These are phyloP conservation scores for Rynchops niger DNA, from an alignment of 2,113 vertebrate species.

Conservation along the genomic window DNA sequence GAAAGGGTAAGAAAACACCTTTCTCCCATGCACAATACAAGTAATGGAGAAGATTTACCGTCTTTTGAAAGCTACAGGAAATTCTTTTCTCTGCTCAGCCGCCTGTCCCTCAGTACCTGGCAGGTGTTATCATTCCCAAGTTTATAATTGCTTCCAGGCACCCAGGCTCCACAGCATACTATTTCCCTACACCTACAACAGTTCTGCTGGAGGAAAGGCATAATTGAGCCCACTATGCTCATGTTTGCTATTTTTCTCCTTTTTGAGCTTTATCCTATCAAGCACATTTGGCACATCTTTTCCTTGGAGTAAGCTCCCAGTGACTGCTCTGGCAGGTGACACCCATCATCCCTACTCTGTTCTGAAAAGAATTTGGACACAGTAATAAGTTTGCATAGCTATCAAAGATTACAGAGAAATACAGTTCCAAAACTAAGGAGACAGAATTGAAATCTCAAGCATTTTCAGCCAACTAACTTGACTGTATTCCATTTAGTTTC, in stretches of 20 bases:
- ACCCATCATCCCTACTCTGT: neutral
- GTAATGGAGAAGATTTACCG: neutral
- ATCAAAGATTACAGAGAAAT: neutral
- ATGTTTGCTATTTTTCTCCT: neutral
- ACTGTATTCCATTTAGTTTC: neutral
- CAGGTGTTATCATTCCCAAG: neutral
- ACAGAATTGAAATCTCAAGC: neutral
- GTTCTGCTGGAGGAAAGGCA: neutral
- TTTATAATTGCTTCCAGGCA: neutral
- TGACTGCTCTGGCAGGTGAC: neutral
- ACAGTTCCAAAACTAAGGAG: neutral
- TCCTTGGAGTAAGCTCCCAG: neutral
- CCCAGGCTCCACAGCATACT: neutral
- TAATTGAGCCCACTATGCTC: neutral
- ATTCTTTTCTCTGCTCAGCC: neutral
- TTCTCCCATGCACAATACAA: neutral
- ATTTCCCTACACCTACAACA: neutral
- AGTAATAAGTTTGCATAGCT: neutral
- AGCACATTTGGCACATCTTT: neutral
- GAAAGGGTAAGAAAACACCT: neutral
- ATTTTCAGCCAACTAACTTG: neutral
- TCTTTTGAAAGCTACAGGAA: neutral
- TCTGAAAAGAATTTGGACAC: neutral
- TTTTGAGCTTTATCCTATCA: neutral
- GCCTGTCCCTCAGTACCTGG: neutral